Percentiles rank a stretch among this genome's conserved stretches.
These are phyloP conservation scores for Phlogophora meticulosa DNA, from an alignment of 2,888 invertebrate species.

Conservation along the genomic window DNA sequence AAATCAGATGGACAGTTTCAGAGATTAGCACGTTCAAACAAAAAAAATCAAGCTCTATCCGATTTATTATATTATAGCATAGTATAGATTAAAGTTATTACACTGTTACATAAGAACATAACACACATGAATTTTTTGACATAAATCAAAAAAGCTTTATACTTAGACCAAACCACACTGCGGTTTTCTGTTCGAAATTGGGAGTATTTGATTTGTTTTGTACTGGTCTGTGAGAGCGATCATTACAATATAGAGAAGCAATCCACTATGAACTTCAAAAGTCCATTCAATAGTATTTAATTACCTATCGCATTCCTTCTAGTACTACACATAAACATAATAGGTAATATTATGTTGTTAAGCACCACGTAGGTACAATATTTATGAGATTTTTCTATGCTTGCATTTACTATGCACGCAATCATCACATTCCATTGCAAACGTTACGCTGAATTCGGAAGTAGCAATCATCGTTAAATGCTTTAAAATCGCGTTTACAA, in stretches of 20 bases:
- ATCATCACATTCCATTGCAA: constrained; percentile 28
- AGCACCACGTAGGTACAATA: not conserved
- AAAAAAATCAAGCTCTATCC: too few relatives aligned
- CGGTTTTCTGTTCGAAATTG: constrained; percentile 67
- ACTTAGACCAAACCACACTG: constrained; percentile 61
- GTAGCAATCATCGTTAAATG: constrained; percentile 41
- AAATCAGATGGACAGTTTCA: too few relatives aligned
- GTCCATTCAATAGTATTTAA: not conserved
- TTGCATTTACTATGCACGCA: constrained; percentile 12
- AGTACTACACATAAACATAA: not conserved
- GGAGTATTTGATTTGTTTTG: constrained; percentile 69
- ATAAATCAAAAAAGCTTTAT: not conserved
- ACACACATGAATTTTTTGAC: not conserved
- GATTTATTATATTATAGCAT: too few relatives aligned
- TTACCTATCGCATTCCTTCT: not conserved
- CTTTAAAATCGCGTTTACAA: constrained; percentile 29
- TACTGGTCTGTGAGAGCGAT: constrained; percentile 26
- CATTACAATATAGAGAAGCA: constrained; percentile 14
- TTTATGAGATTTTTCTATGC: constrained; percentile 9
- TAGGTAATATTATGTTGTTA: not conserved
- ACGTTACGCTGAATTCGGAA: constrained; percentile 21
- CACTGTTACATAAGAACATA: too few relatives aligned
- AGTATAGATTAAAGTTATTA: too few relatives aligned
- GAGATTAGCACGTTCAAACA: too few relatives aligned
- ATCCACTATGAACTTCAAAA: constrained; percentile 13